These are phyloP conservation scores for Chamaetylas fuelleborni DNA, from an alignment of 2,113 vertebrate species.

Conservation along the genomic window DNA sequence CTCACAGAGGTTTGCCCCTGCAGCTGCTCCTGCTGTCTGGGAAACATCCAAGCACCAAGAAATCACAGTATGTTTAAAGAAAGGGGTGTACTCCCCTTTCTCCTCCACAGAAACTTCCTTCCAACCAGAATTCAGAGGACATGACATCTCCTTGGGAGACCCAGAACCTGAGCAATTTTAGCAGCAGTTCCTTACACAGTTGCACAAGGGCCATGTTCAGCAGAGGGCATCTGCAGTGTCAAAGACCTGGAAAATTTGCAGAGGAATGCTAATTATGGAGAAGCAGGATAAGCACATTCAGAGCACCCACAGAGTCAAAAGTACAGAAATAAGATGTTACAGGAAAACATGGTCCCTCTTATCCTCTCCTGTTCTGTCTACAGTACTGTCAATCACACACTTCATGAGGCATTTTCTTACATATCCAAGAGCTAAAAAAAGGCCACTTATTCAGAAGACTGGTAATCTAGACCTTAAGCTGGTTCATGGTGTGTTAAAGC, in stretches of 20 bases:
- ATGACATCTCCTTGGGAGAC: not conserved
- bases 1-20: not conserved
- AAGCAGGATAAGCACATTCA: not conserved
- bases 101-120: not conserved
- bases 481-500: not conserved
- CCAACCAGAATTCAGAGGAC: not conserved
- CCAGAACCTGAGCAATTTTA: not conserved
- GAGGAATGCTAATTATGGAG: not conserved
- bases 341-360: not conserved
- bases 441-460: not conserved
- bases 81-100: not conserved
- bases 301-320: not conserved
- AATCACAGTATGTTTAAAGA: not conserved
- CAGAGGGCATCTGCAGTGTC: not conserved
- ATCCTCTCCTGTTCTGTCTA: not conserved
- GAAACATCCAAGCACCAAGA: not conserved
- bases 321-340: not conserved
- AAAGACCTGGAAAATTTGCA: not conserved
- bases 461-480: not conserved
- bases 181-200: not conserved
- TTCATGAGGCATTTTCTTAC: not conserved
- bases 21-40: not conserved
- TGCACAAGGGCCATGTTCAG: not conserved
- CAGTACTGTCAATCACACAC: rapidly evolving
- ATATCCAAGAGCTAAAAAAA: not conserved